Evolutionary conservation across 2,888 invertebrate species (phyloP).

Genomic region (Chrysodeixis includens): DNA sequence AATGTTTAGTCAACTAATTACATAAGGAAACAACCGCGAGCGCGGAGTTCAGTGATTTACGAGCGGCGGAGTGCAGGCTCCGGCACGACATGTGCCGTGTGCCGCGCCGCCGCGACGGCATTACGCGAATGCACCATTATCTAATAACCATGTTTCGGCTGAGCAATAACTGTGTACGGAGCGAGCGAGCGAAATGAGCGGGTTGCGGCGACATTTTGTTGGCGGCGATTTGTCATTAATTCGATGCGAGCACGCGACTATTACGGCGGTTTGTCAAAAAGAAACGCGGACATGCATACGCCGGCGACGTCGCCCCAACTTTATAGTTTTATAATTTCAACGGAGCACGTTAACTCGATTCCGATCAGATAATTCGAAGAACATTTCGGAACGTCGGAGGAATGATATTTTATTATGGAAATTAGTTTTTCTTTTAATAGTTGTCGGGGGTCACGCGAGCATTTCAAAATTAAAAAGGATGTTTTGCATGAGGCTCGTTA

Average conservation of each 20-base stretch:
- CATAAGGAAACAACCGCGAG: constrained; percentile 65
- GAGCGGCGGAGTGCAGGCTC: constrained; percentile 71
- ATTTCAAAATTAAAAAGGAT: constrained; percentile 76
- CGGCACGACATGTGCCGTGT: constrained; percentile 85
- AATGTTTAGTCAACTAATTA: constrained; percentile 79
- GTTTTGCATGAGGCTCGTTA: constrained; percentile 78
- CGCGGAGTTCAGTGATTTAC: constrained; percentile 78
- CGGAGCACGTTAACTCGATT: constrained; percentile 85
- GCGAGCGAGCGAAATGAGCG: constrained; percentile 82
- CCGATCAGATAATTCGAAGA: constrained; percentile 82
- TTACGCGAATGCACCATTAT: constrained; percentile 83
- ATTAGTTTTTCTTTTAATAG: constrained; percentile 88
- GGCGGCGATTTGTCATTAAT: constrained; percentile 85
- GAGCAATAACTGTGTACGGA: constrained; percentile 74
- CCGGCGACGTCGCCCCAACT: constrained; percentile 85
- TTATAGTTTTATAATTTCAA: constrained; percentile 86
- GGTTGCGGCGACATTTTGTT: constrained; percentile 82
- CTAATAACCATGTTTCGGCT: constrained; percentile 85
- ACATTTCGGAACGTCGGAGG: constrained; percentile 66
- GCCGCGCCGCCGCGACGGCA: constrained; percentile 70
- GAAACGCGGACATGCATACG: constrained; percentile 81
- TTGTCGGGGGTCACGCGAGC: constrained; percentile 81
- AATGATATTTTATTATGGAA: constrained; percentile 85
- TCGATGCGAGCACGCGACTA: constrained; percentile 85
- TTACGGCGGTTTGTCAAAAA: constrained; percentile 84